These are phyloP conservation scores for Cyprinodon diabolis DNA, from an alignment of 2,797 vertebrate genomes.

Conservation along the genomic window DNA sequence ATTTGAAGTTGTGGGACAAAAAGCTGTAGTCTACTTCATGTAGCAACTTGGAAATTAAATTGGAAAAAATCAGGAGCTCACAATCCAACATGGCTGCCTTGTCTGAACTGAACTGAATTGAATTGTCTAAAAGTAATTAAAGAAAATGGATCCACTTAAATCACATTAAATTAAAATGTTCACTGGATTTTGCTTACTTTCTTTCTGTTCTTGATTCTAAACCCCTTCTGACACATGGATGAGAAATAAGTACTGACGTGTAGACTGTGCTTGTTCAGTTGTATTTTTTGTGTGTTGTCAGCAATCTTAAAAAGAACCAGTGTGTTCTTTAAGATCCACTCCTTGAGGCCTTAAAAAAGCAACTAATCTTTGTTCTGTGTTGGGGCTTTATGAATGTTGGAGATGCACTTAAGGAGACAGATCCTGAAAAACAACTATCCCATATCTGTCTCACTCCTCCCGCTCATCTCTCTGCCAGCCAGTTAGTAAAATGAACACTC, in stretches of 20 bases:
- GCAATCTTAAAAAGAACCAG: neutral
- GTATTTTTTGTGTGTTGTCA: slow-evolving; percentile 28
- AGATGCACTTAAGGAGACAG: slow-evolving; percentile 14
- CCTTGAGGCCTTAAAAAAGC: slow-evolving; percentile 36
- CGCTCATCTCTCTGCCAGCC: slow-evolving; percentile 10
- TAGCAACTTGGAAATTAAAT: no score
- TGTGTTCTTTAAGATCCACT: slow-evolving; percentile 33
- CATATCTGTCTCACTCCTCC: slow-evolving; percentile 4
- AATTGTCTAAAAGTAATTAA: no score
- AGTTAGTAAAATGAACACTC: slow-evolving; percentile 40
- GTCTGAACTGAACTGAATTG: no score
- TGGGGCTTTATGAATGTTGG: slow-evolving; percentile 5
- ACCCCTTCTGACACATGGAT: neutral
- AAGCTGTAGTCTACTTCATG: no score
- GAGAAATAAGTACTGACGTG: neutral
- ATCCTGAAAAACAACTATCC: slow-evolving; percentile 23
- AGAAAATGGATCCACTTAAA: no score
- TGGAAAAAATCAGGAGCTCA: no score
- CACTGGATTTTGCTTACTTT: no score
- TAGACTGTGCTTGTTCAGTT: neutral
- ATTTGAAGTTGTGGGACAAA: no score
- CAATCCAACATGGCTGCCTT: no score
- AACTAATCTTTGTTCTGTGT: slow-evolving; percentile 44
- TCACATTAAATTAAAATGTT: no score
- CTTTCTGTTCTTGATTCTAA: no score